Base-by-base conservation (phyloP, 2,113 vertebrate genomes). In the Shinisaurus crocodilurus region DNA sequence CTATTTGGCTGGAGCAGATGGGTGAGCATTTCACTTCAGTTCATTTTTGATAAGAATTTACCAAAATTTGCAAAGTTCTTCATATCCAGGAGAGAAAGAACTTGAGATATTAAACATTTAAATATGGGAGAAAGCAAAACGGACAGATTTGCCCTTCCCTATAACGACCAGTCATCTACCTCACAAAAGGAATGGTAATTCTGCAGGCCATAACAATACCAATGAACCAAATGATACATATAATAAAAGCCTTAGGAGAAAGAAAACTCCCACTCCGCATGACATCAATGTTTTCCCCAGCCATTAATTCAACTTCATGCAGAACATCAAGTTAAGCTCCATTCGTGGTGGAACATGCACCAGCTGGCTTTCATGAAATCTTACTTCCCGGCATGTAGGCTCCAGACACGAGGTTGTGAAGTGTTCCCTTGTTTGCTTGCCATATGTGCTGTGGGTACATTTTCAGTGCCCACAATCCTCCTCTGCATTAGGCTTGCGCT, bases 371-470 rank as follows among this genome's bases (percentile, higher is more conserved):
- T 74, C 54, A 83, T 40, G 2, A 72, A 2, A 3, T 90, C 93
- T 91, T 92, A 76, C 57, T 91, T 88, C 86, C n/a, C 88, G 86
- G 4, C 88, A 88, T 82, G 82, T 0, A 0, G 77, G 77, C 65
- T 72, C 87, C n/a, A 90, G 88, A 83, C 80, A 87, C 81, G 87
- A 90, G 72, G 82, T 88, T 90, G 90, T n/a, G 15, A 92, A 77
- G 25, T 87, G 89, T 94, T 94, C 87, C 94, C 91, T 67, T 93
- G 29, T 92, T 94, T 93, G 91, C 88, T 94, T 92, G 90, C 91
- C 93, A 95, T 94, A 94, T 96, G 95, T 93, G 89, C 65, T 92
- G 94, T 95, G 94, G 93, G 94, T 94, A 95, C 90, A 37, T 92
- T 93, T 91, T 93, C 93, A 77, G 92, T 94, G 95, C 95, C 92